A percentile compares a stretch with the other conserved stretches of the same genome.
Evolutionary conservation across 1,140 invertebrate species (phyloP).

Genomic region (Drosophila baimaii): DNA sequence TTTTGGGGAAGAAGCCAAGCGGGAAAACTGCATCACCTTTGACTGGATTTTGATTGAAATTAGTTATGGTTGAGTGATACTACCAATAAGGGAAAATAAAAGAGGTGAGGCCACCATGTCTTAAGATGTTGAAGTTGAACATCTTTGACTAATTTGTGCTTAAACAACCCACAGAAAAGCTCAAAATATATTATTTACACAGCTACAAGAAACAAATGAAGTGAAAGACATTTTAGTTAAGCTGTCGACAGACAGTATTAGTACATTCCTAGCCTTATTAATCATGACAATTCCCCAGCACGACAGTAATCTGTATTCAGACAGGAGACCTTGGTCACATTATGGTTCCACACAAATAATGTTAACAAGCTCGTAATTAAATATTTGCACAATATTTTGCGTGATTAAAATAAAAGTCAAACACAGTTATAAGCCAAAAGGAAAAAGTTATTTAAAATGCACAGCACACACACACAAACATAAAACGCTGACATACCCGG

Average conservation of each 20-base stretch:
- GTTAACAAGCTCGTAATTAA: conserved; percentile 80
- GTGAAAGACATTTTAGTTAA: not conserved
- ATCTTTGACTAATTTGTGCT: not conserved
- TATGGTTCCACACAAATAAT: conserved; percentile 67
- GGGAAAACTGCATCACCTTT: conserved; percentile 15
- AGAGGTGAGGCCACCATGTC: not conserved
- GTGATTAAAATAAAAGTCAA: conserved; percentile 79
- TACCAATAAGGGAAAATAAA: not conserved
- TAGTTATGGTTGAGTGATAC: not conserved
- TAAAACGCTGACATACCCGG: conserved; percentile 36
- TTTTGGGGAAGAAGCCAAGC: conserved; percentile 20
- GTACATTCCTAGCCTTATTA: not conserved
- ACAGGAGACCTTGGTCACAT: conserved; percentile 32
- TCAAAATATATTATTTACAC: not conserved
- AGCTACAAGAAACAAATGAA: not conserved
- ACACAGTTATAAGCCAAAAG: conserved; percentile 32
- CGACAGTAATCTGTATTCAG: conserved; percentile 54
- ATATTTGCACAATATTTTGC: conserved; percentile 77
- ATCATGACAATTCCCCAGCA: conserved; percentile 18
- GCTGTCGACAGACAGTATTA: not conserved
- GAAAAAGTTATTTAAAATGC: conserved; percentile 62
- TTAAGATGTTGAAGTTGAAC: too few relatives aligned
- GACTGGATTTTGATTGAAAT: conserved; percentile 10
- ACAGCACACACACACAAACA: conserved; percentile 61
- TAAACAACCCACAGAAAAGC: not conserved